A percentile compares a stretch with the other conserved stretches of the same genome.
These are phyloP conservation scores for Synanthedon andrenaeformis DNA, from an alignment of 2,888 invertebrate genomes.

Conservation along the genomic window DNA sequence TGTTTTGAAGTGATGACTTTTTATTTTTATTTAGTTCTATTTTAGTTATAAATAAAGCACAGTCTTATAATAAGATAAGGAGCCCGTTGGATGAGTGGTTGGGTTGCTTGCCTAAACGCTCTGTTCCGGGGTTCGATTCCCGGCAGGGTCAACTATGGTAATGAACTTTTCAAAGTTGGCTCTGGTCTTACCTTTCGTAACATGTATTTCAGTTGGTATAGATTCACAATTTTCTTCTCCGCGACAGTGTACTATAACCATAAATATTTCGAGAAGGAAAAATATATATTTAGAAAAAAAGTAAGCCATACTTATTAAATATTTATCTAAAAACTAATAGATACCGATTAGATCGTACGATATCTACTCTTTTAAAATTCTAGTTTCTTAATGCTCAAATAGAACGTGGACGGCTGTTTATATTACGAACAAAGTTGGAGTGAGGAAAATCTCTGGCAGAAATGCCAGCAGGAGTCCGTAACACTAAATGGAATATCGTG, in stretches of 20 bases:
- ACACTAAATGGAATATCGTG: conserved; percentile 31
- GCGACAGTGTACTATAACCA: conserved; percentile 15
- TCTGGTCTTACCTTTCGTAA: conserved; percentile 78
- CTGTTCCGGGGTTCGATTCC: too few species aligned
- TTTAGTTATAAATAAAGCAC: too few species aligned
- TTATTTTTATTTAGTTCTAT: conserved; percentile 2
- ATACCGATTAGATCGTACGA: background rate
- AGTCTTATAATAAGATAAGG: too few species aligned
- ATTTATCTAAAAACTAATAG: background rate
- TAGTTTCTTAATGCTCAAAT: background rate
- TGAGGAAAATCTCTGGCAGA: conserved; percentile 9
- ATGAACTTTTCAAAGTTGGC: too few species aligned
- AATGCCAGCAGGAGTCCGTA: conserved; percentile 26
- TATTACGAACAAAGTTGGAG: background rate
- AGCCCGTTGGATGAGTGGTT: too few species aligned
- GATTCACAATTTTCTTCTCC: conserved; percentile 87
- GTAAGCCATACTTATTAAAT: background rate
- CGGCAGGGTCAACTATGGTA: too few species aligned
- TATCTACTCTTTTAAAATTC: too few species aligned
- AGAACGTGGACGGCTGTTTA: background rate
- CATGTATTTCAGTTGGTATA: conserved; percentile 85
- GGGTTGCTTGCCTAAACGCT: too few species aligned
- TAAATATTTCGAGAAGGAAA: background rate
- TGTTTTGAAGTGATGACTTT: background rate
- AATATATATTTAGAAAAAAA: background rate